These are phyloP conservation scores for Dolichallabes microphthalmus DNA, from an alignment of 2,113 vertebrate genomes.

Conservation along the genomic window DNA sequence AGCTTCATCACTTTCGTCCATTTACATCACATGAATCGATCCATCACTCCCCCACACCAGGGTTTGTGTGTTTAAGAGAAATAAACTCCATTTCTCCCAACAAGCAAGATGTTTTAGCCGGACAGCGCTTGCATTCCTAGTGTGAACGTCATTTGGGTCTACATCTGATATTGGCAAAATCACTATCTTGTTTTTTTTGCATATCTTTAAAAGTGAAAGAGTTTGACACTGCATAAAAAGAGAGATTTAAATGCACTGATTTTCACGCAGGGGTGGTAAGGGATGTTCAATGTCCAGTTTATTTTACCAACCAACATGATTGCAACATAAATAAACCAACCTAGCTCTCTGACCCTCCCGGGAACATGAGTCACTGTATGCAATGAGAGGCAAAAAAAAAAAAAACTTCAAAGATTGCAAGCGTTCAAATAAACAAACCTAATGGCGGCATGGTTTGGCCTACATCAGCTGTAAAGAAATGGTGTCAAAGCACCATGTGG, in stretches of 20 bases:
- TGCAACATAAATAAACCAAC: constrained; percentile 1
- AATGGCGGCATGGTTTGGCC: constrained; percentile 39
- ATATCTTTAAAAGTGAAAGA: background rate
- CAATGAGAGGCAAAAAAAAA: background rate
- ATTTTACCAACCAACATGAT: constrained; percentile 8
- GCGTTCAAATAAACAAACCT: constrained; percentile 27
- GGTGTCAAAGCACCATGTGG: constrained; percentile 51
- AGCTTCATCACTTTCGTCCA: constrained; percentile 11
- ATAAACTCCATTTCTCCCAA: constrained; percentile 1
- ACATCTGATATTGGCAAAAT: background rate
- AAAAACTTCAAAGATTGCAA: background rate
- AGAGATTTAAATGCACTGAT: background rate
- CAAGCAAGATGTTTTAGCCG: background rate
- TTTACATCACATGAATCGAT: constrained; percentile 4
- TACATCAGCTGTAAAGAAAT: constrained; percentile 30
- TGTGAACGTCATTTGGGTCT: constrained; percentile 18
- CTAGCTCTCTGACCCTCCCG: background rate
- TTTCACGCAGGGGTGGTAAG: background rate
- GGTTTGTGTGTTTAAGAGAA: constrained; percentile 7
- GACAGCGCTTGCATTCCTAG: constrained; percentile 27
- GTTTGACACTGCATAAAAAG: background rate
- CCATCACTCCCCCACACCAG: constrained; percentile 40
- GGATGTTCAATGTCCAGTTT: constrained; percentile 12
- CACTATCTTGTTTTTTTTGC: background rate
- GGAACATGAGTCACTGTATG: constrained; percentile 1